A percentile compares a stretch with the other conserved stretches of the same genome.
Evolutionary conservation across 2,888 invertebrate species (phyloP).

Genomic region (Tachina fera): DNA sequence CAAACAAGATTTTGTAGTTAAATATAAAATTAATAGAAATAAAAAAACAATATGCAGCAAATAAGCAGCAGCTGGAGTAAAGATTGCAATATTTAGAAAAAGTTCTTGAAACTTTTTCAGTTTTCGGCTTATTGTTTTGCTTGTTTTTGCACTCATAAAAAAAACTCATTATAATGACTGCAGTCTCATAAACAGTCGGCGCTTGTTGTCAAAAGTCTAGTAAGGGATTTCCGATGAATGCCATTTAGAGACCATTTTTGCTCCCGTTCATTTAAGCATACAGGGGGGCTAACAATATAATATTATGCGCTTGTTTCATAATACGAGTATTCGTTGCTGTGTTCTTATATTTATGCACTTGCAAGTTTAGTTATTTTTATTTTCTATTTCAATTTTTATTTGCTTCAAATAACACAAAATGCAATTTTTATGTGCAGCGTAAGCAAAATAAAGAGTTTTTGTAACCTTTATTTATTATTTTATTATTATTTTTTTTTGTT

Average conservation of each 20-base stretch:
- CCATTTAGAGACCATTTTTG: conserved; percentile 42
- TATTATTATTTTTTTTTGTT: conserved; percentile 33
- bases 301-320: conserved; percentile 49
- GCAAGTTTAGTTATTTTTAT: background rate
- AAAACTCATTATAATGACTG: conserved; percentile 64
- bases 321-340: conserved; percentile 16
- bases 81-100: conserved; percentile 55
- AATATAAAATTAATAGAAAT: conserved; percentile 23
- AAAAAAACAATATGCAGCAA: background rate
- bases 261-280: background rate
- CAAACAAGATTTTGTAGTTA: conserved; percentile 45
- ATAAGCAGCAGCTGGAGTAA: conserved; percentile 10
- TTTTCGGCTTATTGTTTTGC: conserved; percentile 20
- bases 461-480: conserved; percentile 36
- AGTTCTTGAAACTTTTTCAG: conserved; percentile 59
- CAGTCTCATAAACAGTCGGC: conserved; percentile 63
- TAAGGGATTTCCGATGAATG: conserved; percentile 54
- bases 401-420: conserved; percentile 60
- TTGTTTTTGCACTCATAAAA: conserved; percentile 41
- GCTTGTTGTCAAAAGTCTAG: conserved; percentile 47
- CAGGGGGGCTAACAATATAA: conserved; percentile 36
- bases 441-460: conserved; percentile 50
- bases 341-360: conserved; percentile 43
- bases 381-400: conserved; percentile 45
- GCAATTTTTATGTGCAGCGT: conserved; percentile 62